Conservation (phyloP, 2,888 invertebrate species). For the Stegophylla sp. region DNA sequence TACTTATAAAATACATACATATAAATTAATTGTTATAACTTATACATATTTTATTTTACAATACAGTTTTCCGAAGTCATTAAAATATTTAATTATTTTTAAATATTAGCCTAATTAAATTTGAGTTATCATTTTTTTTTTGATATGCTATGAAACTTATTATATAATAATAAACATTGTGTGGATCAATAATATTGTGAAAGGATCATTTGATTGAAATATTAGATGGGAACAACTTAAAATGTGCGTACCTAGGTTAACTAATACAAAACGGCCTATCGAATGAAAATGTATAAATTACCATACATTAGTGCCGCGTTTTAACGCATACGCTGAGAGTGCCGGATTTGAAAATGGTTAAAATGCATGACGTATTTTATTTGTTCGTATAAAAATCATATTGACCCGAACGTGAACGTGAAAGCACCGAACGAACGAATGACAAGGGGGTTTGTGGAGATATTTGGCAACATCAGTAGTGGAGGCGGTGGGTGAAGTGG, state of each 20-base stretch:
- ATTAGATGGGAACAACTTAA: not conserved
- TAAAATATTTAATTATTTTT: not conserved
- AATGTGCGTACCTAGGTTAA: not conserved
- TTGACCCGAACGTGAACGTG: conserved; percentile 5
- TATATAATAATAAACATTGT: not conserved
- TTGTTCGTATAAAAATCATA: not conserved
- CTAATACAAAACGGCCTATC: not conserved
- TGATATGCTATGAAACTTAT: not conserved
- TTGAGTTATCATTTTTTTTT: no score
- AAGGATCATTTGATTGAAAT: conserved; percentile 2
- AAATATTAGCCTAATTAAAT: not conserved
- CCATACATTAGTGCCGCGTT: not conserved
- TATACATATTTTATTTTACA: no score
- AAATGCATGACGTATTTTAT: not conserved
- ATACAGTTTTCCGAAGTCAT: not conserved
- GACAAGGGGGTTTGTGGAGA: not conserved
- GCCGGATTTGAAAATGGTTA: not conserved
- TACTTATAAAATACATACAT: no score
- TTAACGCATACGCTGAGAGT: not conserved
- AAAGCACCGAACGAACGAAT: not conserved
- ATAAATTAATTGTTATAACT: no score
- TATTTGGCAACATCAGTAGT: not conserved
- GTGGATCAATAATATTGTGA: not conserved
- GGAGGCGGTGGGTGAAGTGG: not conserved
- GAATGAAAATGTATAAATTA: not conserved